Evolutionary conservation across 1,140 invertebrate species (phyloP), one percentile per base, ranked within the genome.

Genomic region (Hyles vespertilio): DNA sequence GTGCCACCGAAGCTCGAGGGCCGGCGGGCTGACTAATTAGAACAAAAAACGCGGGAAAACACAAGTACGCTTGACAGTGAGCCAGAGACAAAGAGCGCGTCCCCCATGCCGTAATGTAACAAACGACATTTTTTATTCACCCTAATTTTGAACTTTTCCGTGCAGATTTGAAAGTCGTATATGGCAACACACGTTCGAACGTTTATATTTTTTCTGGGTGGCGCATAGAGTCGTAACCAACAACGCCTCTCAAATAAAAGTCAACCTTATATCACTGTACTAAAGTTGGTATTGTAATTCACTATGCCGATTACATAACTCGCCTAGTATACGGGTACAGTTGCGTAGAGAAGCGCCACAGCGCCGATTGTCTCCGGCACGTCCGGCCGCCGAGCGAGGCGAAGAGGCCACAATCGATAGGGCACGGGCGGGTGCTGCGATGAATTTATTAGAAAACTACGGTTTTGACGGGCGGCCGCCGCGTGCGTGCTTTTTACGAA

Each of bases 11-110:
- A 59, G 60, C 74, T 79, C 74, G 78, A 84, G 81, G 77, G 81
- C 71, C 70, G 76, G 68, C 79, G 74, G 81, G 74, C 72, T 77
- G 83, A 84, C 83, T 86, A 88, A 88, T 88, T 88, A 86, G 82
- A 88, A 88, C 85, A 88, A 88, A 87, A 88, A 88, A 86, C 82
- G 83, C 83, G 85, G 83, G 82, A 84, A 87, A 86, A 88, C 82
- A 88, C 70, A 83, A 88, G 85, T 83, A 84, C 74, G 82, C 85
- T 88, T 86, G 81, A 88, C 85, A 88, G 81, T 82, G 82, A 88
- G 78, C 74, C 79, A 84, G 85, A 86, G 85, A 88, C 85, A 88
- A 88, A 88, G 85, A 77, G 74, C 74, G 65, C 65, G 61, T 67
- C 66, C 69, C 74, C 54, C 61, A 53, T 54, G 57, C 57, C 64